Evolutionary conservation across 2,113 vertebrate species (phyloP), one percentile per base, ranked within the genome.

Genomic region (Carassius carassius): DNA sequence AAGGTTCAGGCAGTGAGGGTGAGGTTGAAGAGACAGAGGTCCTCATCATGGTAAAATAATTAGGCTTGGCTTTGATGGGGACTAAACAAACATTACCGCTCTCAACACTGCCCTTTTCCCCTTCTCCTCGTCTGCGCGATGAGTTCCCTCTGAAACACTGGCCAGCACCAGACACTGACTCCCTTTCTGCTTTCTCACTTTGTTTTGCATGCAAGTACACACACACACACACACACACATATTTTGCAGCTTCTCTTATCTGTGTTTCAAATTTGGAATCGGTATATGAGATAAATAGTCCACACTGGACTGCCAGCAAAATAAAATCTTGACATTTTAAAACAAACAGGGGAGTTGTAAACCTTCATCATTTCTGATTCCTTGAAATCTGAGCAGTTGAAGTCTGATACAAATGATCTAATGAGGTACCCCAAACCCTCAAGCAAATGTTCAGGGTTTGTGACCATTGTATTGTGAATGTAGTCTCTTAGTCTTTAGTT

Each of bases 21-120:
- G 80, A 65, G 78, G 92, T 91, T 91, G 90, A 90, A 84, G 86
- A 88, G 70, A 63, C 86, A 89, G 87, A 89, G 87, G 91, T 90
- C 83, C 93, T 89, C 89, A 87, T 91, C 91, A 94, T 94, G 94
- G 94, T 94, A 94, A 95, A 94, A 93, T 91, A 94, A 94, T 95
- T 93, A 95, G 78, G 86, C 82, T 85, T 58, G 67, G 87, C 94
- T 94, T 95, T 95, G 94, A 95, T 94, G 92, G 84, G 85, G 90
- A 89, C 93, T 93, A 94, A 93, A 94, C 93, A 95, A 95, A 95
- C 92, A 95, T 88, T 92, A 93, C 92, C 90, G 92, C 91, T 91
- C 91, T 93, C 94, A 93, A 91, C 92, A 92, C 92, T 82, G 85
- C 82, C 75, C 80, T 78, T 72, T 76, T 69, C 1, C 82, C 84